Percentiles rank a stretch among this genome's conserved stretches.
Conservation (phyloP, 53 echinoderm and acorn worm genomes). For the Echinarachnius parma region DNA sequence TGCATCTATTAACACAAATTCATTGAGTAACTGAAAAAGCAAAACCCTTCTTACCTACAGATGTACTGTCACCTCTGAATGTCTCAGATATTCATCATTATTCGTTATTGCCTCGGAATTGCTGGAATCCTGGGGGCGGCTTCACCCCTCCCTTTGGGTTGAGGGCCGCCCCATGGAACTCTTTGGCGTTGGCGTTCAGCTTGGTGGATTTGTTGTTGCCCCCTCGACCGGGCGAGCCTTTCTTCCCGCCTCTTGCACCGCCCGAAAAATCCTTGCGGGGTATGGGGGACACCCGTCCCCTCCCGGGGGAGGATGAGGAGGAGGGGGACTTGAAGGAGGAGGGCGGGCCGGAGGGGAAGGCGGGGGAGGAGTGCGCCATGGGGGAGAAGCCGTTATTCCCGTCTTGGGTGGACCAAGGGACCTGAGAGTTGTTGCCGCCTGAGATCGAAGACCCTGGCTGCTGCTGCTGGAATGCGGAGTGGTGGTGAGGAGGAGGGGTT, state of each 20-base stretch:
- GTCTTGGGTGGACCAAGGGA: conserved; percentile 53
- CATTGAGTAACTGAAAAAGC: too few species aligned
- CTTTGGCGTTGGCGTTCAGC: conserved; percentile 38
- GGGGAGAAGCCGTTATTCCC: conserved; percentile 56
- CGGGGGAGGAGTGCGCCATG: conserved; percentile 84
- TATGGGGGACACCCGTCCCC: conserved; percentile 11
- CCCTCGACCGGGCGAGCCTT: conserved; percentile 5
- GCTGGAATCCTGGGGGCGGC: conserved; percentile 30
- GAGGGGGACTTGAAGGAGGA: conserved; percentile 16
- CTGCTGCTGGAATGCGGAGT: conserved; percentile 3
- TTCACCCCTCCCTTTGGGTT: conserved; percentile 23
- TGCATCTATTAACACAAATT: too few species aligned
- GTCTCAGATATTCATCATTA: neutral
- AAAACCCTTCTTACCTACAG: neutral
- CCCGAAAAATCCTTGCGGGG: conserved; percentile 1
- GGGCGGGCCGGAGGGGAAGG: conserved; percentile 63
- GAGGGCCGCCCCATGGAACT: conserved; percentile 27
- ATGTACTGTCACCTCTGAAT: too few species aligned
- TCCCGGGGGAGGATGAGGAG: neutral
- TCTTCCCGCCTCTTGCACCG: conserved; percentile 14
- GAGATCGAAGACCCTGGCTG: too few species aligned
- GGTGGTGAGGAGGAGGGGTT: conserved; percentile 13
- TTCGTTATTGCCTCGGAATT: too few species aligned
- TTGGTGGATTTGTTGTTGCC: neutral
- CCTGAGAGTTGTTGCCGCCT: conserved; percentile 33